These are phyloP conservation scores for Parazoanthus swiftii DNA, from an alignment of 92 coral and sea anemone species.

Conservation along the genomic window DNA sequence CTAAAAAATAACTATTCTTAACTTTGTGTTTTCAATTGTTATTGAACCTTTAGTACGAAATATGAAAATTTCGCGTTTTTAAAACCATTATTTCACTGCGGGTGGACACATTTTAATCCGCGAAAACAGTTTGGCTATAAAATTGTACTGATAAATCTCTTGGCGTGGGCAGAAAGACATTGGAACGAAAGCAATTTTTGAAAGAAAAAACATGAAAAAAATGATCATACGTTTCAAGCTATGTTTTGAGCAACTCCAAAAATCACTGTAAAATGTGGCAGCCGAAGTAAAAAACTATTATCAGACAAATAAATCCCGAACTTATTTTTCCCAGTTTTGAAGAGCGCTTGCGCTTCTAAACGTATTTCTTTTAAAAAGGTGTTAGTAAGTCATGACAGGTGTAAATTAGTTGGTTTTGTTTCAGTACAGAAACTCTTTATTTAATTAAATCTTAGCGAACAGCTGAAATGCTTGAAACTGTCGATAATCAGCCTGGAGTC, in stretches of 20 bases:
- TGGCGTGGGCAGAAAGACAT: not conserved
- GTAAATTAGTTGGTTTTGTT: not conserved
- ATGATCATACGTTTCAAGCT: not conserved
- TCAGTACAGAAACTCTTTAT: not conserved
- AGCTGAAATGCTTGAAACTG: not conserved
- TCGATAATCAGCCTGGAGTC: not conserved
- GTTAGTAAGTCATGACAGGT: constrained; percentile 3
- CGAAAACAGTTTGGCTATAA: no score
- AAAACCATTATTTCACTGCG: not conserved
- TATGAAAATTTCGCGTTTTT: not conserved
- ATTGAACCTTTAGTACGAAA: no score
- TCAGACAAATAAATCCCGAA: not conserved
- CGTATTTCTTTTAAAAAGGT: not conserved
- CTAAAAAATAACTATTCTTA: not conserved
- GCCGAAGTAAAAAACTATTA: not conserved
- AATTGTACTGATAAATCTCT: not conserved
- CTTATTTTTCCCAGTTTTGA: not conserved
- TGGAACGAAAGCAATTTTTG: no score
- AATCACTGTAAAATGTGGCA: not conserved
- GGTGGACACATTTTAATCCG: not conserved
- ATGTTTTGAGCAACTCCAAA: not conserved
- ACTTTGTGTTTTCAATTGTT: not conserved
- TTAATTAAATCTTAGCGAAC: not conserved
- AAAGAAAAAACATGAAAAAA: not conserved
- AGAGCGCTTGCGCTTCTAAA: not conserved